Percentiles rank a stretch among this genome's conserved stretches.
These are phyloP conservation scores for Lamprotornis superbus DNA, from an alignment of 2,113 vertebrate species.

Conservation along the genomic window DNA sequence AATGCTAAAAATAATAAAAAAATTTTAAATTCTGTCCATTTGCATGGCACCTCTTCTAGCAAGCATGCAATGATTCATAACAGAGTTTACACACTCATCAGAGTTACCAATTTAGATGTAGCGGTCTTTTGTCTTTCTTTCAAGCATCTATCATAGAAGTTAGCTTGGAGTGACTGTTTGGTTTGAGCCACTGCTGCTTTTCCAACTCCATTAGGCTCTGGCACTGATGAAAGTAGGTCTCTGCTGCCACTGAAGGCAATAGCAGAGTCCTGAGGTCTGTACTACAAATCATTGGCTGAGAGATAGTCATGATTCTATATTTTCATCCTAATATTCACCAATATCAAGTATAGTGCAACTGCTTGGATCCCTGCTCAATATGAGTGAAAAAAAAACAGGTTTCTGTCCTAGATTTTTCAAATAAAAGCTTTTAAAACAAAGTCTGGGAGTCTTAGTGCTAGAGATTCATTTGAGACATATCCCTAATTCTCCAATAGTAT, in stretches of 20 bases:
- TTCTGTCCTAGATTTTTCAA: background rate
- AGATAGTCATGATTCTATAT: background rate
- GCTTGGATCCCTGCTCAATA: background rate
- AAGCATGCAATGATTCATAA: background rate
- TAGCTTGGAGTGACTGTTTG: background rate
- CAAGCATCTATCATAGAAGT: background rate
- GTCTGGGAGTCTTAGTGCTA: background rate
- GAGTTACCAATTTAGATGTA: background rate
- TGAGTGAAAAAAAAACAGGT: background rate
- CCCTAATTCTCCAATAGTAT: background rate
- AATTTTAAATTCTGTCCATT: background rate
- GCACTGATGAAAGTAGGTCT: background rate
- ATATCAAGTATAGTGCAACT: background rate
- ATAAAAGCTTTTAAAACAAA: background rate
- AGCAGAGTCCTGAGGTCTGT: background rate
- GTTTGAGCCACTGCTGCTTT: background rate
- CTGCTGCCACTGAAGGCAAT: background rate
- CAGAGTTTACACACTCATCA: background rate
- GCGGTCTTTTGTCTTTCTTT: background rate
- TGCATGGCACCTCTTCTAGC: background rate
- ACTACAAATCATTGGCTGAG: background rate
- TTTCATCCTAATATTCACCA: background rate
- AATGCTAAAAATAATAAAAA: background rate
- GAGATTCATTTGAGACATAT: background rate
- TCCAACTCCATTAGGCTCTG: background rate